Percentiles rank a stretch among this genome's conserved stretches.
These are phyloP conservation scores for Clostera curtula DNA, from an alignment of 2,888 invertebrate species.

Conservation along the genomic window DNA sequence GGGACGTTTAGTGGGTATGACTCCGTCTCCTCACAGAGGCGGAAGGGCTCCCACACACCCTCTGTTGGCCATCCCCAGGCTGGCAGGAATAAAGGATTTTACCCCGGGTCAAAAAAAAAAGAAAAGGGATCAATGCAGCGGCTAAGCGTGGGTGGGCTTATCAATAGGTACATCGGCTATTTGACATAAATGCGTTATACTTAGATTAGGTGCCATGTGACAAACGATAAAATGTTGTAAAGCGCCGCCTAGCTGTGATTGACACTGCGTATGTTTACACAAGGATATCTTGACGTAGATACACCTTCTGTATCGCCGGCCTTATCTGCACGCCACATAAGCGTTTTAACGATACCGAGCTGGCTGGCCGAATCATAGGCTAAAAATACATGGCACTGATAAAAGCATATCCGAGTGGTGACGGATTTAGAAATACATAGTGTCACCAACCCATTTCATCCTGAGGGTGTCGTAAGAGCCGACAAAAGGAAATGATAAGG, in stretches of 20 bases:
- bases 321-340: slow-evolving; percentile 56
- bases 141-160: slow-evolving; percentile 68
- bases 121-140: slow-evolving; percentile 48
- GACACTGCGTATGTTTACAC: slow-evolving; percentile 63
- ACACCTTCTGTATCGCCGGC: slow-evolving; percentile 53
- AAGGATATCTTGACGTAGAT: slow-evolving; percentile 54
- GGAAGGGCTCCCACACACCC: too few species aligned
- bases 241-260: slow-evolving; percentile 68
- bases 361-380: slow-evolving; percentile 28
- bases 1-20: too few species aligned
- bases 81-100: too few species aligned
- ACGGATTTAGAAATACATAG: too few species aligned
- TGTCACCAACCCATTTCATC: too few species aligned
- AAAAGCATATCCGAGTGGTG: slow-evolving; percentile 1
- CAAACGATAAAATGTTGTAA: slow-evolving; percentile 70
- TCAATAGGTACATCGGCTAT: slow-evolving; percentile 63
- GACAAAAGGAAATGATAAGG: too few species aligned
- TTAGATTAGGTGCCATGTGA: slow-evolving; percentile 66
- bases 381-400: slow-evolving; percentile 15
- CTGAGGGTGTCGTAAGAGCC: too few species aligned
- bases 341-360: slow-evolving; percentile 40
- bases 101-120: too few species aligned
- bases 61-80: too few species aligned
- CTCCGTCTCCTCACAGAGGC: too few species aligned
- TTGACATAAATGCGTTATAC: slow-evolving; percentile 72